A percentile compares a stretch with the other conserved stretches of the same genome.
Conservation (phyloP, 2,113 vertebrate species). For the Boulengeromyrus knoepffleri region DNA sequence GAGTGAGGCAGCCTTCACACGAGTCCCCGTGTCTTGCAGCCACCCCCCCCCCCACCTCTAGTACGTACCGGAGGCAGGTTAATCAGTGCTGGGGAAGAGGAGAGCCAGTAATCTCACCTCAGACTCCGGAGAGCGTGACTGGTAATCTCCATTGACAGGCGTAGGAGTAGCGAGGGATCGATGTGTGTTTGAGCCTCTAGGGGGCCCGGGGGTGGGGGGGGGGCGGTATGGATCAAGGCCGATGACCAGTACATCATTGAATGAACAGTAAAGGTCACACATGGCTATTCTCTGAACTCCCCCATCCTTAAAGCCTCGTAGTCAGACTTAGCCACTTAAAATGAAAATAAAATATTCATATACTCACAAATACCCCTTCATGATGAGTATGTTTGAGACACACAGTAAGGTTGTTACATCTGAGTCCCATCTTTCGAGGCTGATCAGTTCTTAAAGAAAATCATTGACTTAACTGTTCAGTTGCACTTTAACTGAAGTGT, state of each 20-base stretch:
- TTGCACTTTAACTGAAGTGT: not conserved
- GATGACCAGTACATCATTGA: not conserved
- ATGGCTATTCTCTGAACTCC: not conserved
- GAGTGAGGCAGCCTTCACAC: not conserved
- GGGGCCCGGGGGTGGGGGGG: not conserved
- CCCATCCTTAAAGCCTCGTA: not conserved
- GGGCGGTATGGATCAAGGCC: not conserved
- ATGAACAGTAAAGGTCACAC: not conserved
- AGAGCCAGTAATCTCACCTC: not conserved
- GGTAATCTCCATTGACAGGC: slow-evolving; percentile 9
- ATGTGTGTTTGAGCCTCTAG: not conserved
- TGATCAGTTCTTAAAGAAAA: not conserved
- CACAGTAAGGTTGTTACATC: not conserved
- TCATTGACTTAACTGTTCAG: not conserved
- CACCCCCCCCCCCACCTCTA: not conserved
- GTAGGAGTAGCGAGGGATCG: not conserved
- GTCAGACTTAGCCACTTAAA: not conserved
- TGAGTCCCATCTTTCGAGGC: not conserved
- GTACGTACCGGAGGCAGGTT: not conserved
- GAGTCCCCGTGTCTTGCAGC: not conserved
- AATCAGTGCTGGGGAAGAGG: not conserved
- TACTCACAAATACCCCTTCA: not conserved
- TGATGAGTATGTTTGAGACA: not conserved
- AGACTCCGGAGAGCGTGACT: not conserved
- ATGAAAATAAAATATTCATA: not conserved